Evolutionary conservation across 2,888 invertebrate species (phyloP).

Genomic region (Craniophora ligustri): DNA sequence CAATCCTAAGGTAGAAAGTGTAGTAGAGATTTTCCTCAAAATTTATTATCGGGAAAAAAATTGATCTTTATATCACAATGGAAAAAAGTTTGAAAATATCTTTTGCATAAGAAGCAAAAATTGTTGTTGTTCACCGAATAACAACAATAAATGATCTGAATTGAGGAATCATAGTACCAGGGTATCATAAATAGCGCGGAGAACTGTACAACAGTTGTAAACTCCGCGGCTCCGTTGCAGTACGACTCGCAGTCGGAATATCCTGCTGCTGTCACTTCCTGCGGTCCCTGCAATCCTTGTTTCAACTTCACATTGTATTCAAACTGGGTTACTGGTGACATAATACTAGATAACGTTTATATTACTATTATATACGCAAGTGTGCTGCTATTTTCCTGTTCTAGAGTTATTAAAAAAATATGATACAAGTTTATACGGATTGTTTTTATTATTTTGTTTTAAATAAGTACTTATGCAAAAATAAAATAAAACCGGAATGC

Average conservation of each 20-base stretch:
- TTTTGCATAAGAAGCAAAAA: neutral
- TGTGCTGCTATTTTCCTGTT: slow-evolving; percentile 29
- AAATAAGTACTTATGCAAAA: no score
- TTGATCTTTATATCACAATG: no score
- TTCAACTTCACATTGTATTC: slow-evolving; percentile 53
- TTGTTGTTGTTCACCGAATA: no score
- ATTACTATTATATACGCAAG: slow-evolving; percentile 37
- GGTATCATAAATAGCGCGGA: slow-evolving; percentile 50
- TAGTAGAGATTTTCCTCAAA: no score
- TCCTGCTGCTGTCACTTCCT: slow-evolving; percentile 79
- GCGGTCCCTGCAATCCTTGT: slow-evolving; percentile 63
- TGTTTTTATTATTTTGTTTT: no score
- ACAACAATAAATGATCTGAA: slow-evolving; percentile 29
- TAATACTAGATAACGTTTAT: slow-evolving; percentile 53
- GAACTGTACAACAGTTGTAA: slow-evolving; percentile 55
- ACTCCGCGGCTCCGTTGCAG: slow-evolving; percentile 60
- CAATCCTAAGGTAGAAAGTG: no score
- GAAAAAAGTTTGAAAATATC: no score
- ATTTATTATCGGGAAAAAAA: no score
- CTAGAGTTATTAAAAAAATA: neutral
- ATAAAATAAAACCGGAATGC: no score
- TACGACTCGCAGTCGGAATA: slow-evolving; percentile 64
- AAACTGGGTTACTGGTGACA: slow-evolving; percentile 64
- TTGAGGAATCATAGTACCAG: slow-evolving; percentile 44
- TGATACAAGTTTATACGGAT: neutral